Base-by-base conservation (phyloP, 2,888 invertebrate species). In the Meloe dianella region DNA sequence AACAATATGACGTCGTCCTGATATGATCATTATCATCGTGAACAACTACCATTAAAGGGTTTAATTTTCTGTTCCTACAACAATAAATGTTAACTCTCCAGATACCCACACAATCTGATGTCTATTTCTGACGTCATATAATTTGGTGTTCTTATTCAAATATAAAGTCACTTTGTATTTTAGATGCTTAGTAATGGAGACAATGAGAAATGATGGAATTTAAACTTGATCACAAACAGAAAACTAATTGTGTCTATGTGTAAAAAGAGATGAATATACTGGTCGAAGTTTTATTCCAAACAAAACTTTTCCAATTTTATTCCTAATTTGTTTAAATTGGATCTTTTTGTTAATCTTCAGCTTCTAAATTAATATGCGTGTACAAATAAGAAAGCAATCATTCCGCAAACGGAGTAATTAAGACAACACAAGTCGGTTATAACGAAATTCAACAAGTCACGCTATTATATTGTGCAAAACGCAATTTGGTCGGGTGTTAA, bases 301-400 rank as follows among this genome's bases (percentile, higher is more conserved):
- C 65, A 68, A 65, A 68, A 68, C 65, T 68, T 68, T 68, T 57
- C 60, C 27, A 68, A 68, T 68, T 68, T 68, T 64, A 61, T 64
- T 22, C 66, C 27, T 10, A 57, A 38, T 61, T 61, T 60, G 57
- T 60, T 64, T 24, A 24, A 54, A 24, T 24, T 12, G n/a, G n/a
- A n/a, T 20, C 9, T 20, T 22, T 22, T 22, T 20, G 9, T 47
- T 47, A 20, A 24, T 54, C 12, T 54, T 24, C 6, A 22, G 2
- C 12, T 24, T 24, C 14, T 54, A n/a, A n/a, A 41, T 17, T 41
- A 17, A 41, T 41, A 41, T 41, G 41, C n/a, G n/a, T n/a, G n/a
- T 7, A 41, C 41, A 41, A 41, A 12, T 9, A 24, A 24, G 4
- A 54, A 12, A 10, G 24, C 14, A 4, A 24, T 2, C 24, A 5